Percentiles rank a stretch among this genome's conserved stretches.
phyloP scores from a whole-genome alignment of 2,113 vertebrate genomes.

The Columba janthina region DNA sequence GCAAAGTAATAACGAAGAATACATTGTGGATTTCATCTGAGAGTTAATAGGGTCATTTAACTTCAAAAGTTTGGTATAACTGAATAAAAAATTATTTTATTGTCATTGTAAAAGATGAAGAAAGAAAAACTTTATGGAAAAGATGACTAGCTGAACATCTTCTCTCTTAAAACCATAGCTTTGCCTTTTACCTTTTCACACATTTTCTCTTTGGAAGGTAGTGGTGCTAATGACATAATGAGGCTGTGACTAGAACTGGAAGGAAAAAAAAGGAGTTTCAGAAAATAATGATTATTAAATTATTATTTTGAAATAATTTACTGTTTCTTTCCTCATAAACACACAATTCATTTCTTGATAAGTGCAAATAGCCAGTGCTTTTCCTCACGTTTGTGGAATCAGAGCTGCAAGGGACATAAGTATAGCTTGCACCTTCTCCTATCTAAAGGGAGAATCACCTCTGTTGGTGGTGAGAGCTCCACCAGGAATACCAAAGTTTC shows the following conservation, averaged over 20 bases:
- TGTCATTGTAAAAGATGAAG: slow-evolving; percentile 28
- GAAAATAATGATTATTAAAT: neutral
- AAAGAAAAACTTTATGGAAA: slow-evolving; percentile 30
- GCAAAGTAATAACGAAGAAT: slow-evolving; percentile 37
- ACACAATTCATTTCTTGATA: neutral
- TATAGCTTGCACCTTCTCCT: neutral
- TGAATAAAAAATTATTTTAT: slow-evolving; percentile 41
- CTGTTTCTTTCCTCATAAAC: neutral
- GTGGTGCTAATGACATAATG: neutral
- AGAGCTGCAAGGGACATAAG: neutral
- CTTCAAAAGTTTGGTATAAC: neutral
- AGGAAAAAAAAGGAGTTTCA: neutral
- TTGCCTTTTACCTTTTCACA: neutral
- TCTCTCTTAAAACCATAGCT: neutral
- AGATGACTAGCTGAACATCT: neutral
- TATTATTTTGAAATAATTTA: neutral
- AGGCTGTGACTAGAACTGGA: neutral
- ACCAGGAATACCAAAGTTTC: neutral
- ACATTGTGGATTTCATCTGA: slow-evolving; percentile 26
- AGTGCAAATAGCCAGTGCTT: neutral
- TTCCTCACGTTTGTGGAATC: neutral
- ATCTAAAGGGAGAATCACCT: neutral
- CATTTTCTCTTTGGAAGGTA: neutral
- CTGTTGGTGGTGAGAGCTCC: accelerated
- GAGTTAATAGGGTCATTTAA: slow-evolving; percentile 39